A percentile compares a stretch with the other conserved stretches of the same genome.
These are phyloP conservation scores for Onthophagus sagittarius DNA, from an alignment of 2,888 invertebrate genomes.

Conservation along the genomic window DNA sequence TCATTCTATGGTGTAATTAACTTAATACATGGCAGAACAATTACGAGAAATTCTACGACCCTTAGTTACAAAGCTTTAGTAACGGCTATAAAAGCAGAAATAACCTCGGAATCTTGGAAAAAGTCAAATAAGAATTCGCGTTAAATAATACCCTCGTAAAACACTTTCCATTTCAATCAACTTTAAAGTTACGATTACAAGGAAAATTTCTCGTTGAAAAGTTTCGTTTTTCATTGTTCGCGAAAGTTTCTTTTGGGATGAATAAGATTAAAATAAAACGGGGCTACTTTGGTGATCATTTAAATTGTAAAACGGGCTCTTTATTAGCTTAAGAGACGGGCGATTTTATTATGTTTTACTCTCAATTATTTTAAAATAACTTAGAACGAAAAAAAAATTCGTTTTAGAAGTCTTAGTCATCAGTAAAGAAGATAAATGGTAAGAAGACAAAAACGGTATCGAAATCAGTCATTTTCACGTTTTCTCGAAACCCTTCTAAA, in stretches of 20 bases:
- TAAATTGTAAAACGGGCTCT: background rate
- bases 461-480: background rate
- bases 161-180: background rate
- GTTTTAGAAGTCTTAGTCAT: background rate
- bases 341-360: too few species aligned
- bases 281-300: background rate
- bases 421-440: background rate
- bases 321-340: background rate
- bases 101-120: background rate
- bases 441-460: background rate
- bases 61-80: background rate
- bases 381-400: too few species aligned
- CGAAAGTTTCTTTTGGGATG: background rate
- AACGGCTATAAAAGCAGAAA: background rate
- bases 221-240: background rate
- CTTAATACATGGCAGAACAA: background rate
- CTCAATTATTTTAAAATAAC: background rate
- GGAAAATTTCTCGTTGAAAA: background rate
- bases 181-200: background rate
- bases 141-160: background rate
- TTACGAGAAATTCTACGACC: background rate
- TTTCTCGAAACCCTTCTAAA: background rate
- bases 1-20: background rate
- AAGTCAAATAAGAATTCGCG: background rate
- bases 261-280: background rate